phyloP scores from a whole-genome alignment of 2,888 invertebrate genomes.

The Diadromus collaris region DNA sequence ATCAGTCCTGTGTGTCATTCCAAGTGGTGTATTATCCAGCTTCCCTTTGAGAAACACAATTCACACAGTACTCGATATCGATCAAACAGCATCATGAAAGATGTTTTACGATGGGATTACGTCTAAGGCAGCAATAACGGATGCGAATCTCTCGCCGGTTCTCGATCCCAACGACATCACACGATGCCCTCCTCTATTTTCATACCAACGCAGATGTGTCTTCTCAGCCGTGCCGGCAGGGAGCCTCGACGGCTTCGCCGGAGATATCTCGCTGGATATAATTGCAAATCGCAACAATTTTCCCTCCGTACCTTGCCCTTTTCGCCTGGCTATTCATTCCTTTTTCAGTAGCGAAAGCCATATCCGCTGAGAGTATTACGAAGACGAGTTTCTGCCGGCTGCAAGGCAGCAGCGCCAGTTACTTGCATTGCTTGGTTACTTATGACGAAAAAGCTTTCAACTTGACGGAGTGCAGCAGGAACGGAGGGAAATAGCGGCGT shows the following conservation, averaged over 20 bases:
- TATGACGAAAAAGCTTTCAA: constrained; percentile 58
- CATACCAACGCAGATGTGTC: background rate
- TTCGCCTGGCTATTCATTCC: constrained; percentile 17
- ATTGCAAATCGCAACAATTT: constrained; percentile 44
- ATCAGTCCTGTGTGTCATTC: background rate
- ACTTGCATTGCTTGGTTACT: constrained; percentile 30
- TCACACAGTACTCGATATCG: constrained; percentile 13
- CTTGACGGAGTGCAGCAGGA: constrained; percentile 37
- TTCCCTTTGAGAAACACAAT: constrained; percentile 7
- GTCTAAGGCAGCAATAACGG: background rate
- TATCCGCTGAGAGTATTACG: constrained; percentile 1
- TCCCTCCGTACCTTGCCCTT: constrained; percentile 1
- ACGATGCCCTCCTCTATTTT: background rate
- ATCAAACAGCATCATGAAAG: background rate
- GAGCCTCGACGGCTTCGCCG: constrained; percentile 14
- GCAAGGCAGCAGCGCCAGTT: constrained; percentile 12
- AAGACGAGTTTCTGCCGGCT: constrained; percentile 36
- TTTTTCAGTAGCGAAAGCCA: constrained; percentile 24
- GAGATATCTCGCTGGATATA: constrained; percentile 14
- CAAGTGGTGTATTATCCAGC: background rate
- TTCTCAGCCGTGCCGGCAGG: background rate
- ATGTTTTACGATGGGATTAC: too few relatives aligned
- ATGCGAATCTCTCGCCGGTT: background rate
- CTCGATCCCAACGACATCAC: background rate
- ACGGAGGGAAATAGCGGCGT: constrained; percentile 46